These are phyloP conservation scores for Drosophila repleta DNA, from an alignment of 1,140 invertebrate genomes.

Conservation along the genomic window DNA sequence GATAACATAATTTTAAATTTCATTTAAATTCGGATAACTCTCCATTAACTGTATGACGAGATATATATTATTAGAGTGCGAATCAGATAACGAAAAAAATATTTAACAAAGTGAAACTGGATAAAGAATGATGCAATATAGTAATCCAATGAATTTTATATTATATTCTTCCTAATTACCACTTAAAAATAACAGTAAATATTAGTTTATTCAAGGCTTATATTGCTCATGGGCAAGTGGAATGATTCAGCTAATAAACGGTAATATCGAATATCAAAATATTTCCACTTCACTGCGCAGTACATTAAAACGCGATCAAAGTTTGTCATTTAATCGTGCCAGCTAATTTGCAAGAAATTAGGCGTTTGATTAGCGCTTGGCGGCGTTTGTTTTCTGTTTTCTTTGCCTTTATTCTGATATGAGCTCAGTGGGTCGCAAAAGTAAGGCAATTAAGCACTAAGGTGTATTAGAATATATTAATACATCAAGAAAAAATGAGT, in stretches of 20 bases:
- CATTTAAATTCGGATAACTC: too few relatives aligned
- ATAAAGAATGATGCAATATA: too few relatives aligned
- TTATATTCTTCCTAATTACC: too few relatives aligned
- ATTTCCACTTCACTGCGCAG: neutral
- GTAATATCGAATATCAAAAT: neutral
- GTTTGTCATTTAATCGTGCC: slow-evolving; percentile 21
- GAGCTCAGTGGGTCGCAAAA: neutral
- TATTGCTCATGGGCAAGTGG: neutral
- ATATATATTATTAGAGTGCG: neutral
- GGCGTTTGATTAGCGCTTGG: slow-evolving; percentile 46
- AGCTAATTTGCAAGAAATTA: slow-evolving; percentile 51
- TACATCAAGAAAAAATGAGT: too few relatives aligned
- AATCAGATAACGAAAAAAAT: neutral
- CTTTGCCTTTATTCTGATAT: neutral
- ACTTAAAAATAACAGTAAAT: too few relatives aligned
- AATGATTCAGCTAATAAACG: too few relatives aligned
- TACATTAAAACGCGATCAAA: slow-evolving; percentile 21
- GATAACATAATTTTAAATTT: too few relatives aligned
- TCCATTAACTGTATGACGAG: too few relatives aligned
- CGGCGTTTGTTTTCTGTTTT: slow-evolving; percentile 3
- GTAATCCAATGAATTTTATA: too few relatives aligned
- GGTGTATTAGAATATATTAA: too few relatives aligned
- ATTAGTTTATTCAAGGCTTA: neutral
- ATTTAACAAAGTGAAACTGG: too few relatives aligned
- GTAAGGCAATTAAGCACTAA: too few relatives aligned